phyloP scores from a whole-genome alignment of 2,888 invertebrate genomes.

The Holacanthella duospinosa region DNA sequence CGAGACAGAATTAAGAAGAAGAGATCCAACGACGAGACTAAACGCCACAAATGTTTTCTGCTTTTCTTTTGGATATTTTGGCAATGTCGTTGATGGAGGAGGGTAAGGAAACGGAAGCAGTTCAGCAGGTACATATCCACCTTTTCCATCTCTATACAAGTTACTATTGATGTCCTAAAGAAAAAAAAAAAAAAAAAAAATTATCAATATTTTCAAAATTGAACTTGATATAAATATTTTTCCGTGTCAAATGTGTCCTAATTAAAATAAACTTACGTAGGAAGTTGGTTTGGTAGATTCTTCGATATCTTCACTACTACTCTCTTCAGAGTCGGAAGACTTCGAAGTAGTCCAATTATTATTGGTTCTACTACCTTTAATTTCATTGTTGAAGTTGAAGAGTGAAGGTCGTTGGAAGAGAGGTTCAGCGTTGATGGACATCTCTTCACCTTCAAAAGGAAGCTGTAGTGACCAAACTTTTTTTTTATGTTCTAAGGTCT shows the following conservation, averaged over 20 bases:
- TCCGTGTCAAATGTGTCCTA: too few relatives aligned
- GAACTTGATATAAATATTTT: background rate
- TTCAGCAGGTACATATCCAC: background rate
- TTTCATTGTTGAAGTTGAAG: too few relatives aligned
- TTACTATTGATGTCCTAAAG: background rate
- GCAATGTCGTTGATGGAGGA: slow-evolving; percentile 28
- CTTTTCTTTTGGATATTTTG: slow-evolving; percentile 39
- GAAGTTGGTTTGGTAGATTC: background rate
- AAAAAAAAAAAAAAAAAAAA: background rate
- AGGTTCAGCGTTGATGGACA: too few relatives aligned
- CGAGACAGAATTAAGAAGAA: slow-evolving; percentile 33
- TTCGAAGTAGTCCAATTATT: background rate
- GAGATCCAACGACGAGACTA: slow-evolving; percentile 28
- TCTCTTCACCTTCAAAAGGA: too few relatives aligned
- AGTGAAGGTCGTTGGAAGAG: too few relatives aligned
- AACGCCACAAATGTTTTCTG: slow-evolving; percentile 38
- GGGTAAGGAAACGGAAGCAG: background rate
- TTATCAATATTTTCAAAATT: background rate
- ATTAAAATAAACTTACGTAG: background rate
- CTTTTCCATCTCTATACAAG: background rate
- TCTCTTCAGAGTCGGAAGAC: too few relatives aligned
- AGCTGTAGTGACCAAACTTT: too few relatives aligned
- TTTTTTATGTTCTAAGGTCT: too few relatives aligned
- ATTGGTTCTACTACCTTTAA: too few relatives aligned
- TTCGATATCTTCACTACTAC: background rate